phyloP scores from a whole-genome alignment of 2,113 vertebrate species.

The Dromaius novaehollandiae region DNA sequence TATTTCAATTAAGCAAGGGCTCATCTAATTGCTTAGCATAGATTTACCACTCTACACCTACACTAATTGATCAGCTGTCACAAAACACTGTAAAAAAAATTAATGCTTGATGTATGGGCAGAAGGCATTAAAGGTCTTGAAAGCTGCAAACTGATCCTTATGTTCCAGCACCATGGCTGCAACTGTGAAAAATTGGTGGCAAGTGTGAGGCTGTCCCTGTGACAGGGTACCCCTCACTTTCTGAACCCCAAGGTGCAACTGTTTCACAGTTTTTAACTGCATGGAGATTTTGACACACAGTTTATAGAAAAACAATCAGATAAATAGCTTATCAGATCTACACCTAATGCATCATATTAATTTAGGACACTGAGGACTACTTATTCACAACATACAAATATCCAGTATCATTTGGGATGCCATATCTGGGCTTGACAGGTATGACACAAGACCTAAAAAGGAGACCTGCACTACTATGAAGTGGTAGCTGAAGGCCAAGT shows the following conservation, averaged over 20 bases:
- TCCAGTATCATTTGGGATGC: neutral
- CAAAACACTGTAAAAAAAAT: neutral
- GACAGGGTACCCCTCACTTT: neutral
- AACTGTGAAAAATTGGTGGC: neutral
- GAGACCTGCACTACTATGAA: neutral
- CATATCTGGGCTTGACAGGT: neutral
- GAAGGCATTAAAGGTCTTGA: neutral
- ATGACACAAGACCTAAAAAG: neutral
- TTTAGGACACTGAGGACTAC: neutral
- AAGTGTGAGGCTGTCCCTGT: neutral
- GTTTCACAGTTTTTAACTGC: neutral
- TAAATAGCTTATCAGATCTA: neutral
- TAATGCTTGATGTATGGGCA: neutral
- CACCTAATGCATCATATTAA: neutral
- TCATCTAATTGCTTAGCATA: neutral
- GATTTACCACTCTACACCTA: neutral
- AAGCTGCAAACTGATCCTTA: neutral
- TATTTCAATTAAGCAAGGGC: neutral
- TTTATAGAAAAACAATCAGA: neutral
- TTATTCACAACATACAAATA: neutral
- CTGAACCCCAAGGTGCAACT: neutral
- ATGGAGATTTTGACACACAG: neutral
- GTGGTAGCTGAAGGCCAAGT: neutral
- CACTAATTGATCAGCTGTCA: neutral
- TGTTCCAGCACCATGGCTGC: neutral